A percentile compares a stretch with the other conserved stretches of the same genome.
phyloP scores from a whole-genome alignment of 2,888 invertebrate genomes.

The Hypomecis punctinalis region DNA sequence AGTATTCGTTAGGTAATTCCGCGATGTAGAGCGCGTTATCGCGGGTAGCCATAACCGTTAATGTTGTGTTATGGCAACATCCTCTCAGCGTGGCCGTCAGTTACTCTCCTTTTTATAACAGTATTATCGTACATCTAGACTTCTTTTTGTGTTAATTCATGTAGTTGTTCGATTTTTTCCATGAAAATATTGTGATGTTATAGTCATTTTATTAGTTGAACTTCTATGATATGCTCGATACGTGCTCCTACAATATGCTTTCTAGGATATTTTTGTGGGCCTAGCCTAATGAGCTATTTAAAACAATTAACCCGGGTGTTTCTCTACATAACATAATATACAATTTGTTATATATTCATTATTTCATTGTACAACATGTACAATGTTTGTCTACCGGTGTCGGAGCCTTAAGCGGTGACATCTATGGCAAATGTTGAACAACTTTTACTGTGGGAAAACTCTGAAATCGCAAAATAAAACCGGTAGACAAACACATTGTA shows the following conservation, averaged over 20 bases:
- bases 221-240: not conserved
- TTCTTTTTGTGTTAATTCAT: conserved; percentile 12
- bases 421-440: too few relatives aligned
- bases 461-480: too few relatives aligned
- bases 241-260: not conserved
- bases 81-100: conserved; percentile 26
- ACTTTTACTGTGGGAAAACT: too few relatives aligned
- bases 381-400: too few relatives aligned
- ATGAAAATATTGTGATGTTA: not conserved
- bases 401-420: too few relatives aligned
- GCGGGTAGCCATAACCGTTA: conserved; percentile 25
- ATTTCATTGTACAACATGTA: too few relatives aligned
- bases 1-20: not conserved
- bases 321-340: too few relatives aligned
- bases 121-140: conserved; percentile 16
- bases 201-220: not conserved
- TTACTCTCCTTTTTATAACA: conserved; percentile 21
- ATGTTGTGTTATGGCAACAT: conserved; percentile 26
- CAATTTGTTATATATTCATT: too few relatives aligned
- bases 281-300: too few relatives aligned
- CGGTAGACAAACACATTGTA: too few relatives aligned
- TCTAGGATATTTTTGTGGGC: too few relatives aligned
- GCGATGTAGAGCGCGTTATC: conserved; percentile 16
- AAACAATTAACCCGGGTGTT: too few relatives aligned
- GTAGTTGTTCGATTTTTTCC: not conserved